Evolutionary conservation across 64 coral and sea anemone genomes (phyloP).

Genomic region (Montipora cactus): DNA sequence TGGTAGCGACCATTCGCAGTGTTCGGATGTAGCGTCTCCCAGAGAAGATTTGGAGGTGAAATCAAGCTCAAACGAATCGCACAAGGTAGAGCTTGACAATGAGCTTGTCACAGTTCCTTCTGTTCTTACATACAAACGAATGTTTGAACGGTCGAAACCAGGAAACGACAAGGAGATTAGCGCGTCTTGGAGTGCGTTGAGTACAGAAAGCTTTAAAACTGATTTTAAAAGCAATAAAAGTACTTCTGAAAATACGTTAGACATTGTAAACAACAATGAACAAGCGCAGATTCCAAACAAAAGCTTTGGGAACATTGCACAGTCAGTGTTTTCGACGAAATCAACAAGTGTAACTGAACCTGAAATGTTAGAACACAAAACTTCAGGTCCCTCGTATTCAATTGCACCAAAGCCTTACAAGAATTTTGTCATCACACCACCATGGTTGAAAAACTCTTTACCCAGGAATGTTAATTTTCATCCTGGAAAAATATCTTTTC

Average conservation of each 20-base stretch:
- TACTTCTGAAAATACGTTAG: constrained; percentile 14
- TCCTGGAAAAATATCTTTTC: background rate
- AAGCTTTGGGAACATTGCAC: background rate
- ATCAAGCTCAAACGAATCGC: background rate
- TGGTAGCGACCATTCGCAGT: background rate
- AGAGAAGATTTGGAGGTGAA: background rate
- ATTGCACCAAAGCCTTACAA: constrained; percentile 14
- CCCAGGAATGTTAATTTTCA: background rate
- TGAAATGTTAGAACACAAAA: background rate
- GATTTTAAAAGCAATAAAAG: background rate
- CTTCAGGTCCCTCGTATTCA: background rate
- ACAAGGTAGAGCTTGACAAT: background rate
- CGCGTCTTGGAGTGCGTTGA: background rate
- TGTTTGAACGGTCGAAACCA: constrained; percentile 48
- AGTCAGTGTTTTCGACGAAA: background rate
- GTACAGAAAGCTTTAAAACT: background rate
- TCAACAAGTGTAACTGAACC: background rate
- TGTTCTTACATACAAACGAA: constrained; percentile 13
- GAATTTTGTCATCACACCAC: constrained; percentile 17
- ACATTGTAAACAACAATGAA: background rate
- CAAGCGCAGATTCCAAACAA: constrained; percentile 26
- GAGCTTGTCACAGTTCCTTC: background rate
- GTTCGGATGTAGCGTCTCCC: background rate
- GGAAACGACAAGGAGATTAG: background rate
- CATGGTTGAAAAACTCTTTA: constrained; percentile 6